Evolutionary conservation across 2,113 vertebrate genomes (phyloP).

Genomic region (Otolemur garnettii): DNA sequence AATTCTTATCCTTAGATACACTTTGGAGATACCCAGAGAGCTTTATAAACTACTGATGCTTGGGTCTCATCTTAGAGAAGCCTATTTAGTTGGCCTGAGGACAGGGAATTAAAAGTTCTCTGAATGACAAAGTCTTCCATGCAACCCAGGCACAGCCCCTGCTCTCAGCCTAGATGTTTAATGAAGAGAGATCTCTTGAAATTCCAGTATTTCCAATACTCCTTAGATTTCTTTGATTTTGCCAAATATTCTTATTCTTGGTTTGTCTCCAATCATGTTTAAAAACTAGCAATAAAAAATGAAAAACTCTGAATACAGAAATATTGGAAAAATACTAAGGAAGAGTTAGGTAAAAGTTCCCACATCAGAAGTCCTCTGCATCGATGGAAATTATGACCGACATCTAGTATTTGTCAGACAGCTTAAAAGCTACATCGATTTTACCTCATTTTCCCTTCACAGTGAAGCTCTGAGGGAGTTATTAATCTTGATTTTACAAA

Average conservation of each 20-base stretch:
- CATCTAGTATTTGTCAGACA: neutral
- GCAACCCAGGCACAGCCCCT: neutral
- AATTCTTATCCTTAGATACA: neutral
- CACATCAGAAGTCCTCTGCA: neutral
- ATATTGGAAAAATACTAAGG: neutral
- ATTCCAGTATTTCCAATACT: neutral
- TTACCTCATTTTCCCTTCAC: neutral
- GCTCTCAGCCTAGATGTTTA: neutral
- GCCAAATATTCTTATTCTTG: neutral
- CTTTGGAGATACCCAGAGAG: neutral
- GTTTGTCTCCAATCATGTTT: neutral
- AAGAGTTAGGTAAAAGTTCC: neutral
- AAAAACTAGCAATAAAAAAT: neutral
- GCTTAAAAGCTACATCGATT: neutral
- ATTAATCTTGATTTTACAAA: neutral
- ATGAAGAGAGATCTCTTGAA: neutral
- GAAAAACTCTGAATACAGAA: neutral
- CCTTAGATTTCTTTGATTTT: conserved; percentile 8
- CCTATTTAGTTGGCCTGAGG: neutral
- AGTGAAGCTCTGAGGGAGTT: neutral
- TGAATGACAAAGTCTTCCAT: neutral
- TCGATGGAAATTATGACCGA: neutral
- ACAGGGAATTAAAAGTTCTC: neutral
- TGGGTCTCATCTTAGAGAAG: neutral
- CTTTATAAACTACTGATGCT: neutral